Evolutionary conservation across 2,113 vertebrate species (phyloP), one percentile per base, ranked within the genome.

Genomic region (Heliornis fulica): DNA sequence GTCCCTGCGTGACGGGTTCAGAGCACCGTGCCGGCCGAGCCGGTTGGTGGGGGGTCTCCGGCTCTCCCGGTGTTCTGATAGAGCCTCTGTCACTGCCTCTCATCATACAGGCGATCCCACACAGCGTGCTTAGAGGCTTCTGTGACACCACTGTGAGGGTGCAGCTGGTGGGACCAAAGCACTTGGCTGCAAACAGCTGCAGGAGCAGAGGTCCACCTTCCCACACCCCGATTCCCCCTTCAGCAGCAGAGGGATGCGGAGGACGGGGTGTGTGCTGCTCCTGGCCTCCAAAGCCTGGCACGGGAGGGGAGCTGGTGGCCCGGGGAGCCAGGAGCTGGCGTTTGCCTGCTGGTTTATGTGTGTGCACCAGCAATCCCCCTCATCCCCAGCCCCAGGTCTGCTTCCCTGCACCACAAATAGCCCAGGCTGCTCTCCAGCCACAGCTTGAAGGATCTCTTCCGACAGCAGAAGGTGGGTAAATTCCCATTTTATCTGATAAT

Each of bases 301-400:
- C 15, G 4, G 61, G 48, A 68, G 28, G 16, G 41, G 32, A 51
- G 74, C 34, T 13, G 56, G 12, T 38, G 26, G 38, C 60, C 31
- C 4, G 4, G 46, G 32, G 57, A 26, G 40, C 53, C 14, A 23
- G 3, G 13, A 53, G 69, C 22, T 41, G 19, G 4, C 5, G 0
- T 18, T 14, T 21, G 31, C 59, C 51, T 15, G 31, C 16, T 12
- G 8, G 18, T 2, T 10, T 4, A 21, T 1, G 25, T 2, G 8
- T 9, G 7, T 1, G 4, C 69, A 36, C 5, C 10, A 0, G 0
- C 7, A 25, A 10, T 7, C n/a, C 9, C 4, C 2, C 15, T 18
- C 34, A 11, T 13, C 29, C n/a, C 28, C 14, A 28, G 32, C 29
- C 53, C 64, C 29, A 17, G 3, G 0, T 3, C 29, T 29, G 3